A percentile compares a stretch with the other conserved stretches of the same genome.
Conservation (phyloP, 2,113 vertebrate species). For the Notothenia coriiceps region DNA sequence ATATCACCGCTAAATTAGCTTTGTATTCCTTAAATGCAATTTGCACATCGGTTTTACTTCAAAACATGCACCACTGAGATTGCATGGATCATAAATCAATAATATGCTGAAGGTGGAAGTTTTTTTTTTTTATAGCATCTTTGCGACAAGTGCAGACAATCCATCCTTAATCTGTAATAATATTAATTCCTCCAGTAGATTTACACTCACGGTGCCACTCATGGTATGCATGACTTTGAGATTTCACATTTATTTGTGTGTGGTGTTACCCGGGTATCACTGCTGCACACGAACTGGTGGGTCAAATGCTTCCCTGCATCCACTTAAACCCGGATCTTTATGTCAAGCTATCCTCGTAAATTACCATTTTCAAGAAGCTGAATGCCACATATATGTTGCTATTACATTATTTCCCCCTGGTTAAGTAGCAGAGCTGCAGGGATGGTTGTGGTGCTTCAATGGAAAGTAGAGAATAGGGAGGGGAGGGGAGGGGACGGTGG, state of each 20-base stretch:
- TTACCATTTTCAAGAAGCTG: too few species aligned
- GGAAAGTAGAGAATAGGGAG: constrained; percentile 67
- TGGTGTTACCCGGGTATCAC: constrained; percentile 43
- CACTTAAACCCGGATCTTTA: constrained; percentile 12
- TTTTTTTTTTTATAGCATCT: constrained; percentile 56
- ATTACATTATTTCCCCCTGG: constrained; percentile 49
- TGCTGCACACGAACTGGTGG: constrained; percentile 65
- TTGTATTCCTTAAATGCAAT: neutral
- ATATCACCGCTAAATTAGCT: neutral
- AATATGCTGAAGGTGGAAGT: neutral
- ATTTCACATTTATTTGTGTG: constrained; percentile 47
- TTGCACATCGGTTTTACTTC: neutral
- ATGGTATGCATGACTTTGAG: constrained; percentile 26
- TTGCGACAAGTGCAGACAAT: constrained; percentile 61
- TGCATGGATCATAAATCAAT: neutral
- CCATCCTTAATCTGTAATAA: neutral
- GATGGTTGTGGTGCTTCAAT: constrained; percentile 56
- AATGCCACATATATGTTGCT: neutral
- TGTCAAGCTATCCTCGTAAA: neutral
- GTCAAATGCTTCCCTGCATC: constrained; percentile 61
- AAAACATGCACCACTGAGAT: neutral
- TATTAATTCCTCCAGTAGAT: neutral
- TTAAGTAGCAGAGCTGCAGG: constrained; percentile 59
- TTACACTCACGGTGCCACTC: neutral
- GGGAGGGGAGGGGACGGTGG: constrained; percentile 64